These are phyloP conservation scores for Zeuzera pyrina DNA, from an alignment of 2,888 invertebrate genomes.

Conservation along the genomic window DNA sequence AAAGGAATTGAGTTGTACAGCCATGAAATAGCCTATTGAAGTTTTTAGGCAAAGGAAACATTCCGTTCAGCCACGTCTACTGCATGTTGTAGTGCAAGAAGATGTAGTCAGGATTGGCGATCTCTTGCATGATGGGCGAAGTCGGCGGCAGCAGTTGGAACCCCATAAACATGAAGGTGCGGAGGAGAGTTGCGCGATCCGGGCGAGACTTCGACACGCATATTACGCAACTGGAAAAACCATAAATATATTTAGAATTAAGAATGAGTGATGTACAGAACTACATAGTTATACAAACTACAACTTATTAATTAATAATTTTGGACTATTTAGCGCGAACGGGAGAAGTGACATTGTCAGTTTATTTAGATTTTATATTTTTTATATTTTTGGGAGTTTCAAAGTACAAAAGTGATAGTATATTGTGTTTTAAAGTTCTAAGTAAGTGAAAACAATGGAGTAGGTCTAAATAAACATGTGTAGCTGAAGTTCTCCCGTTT, in stretches of 20 bases:
- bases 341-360: too few relatives aligned
- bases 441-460: not conserved
- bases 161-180: conserved; percentile 98
- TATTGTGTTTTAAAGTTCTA: not conserved
- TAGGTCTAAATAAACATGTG: too few relatives aligned
- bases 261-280: not conserved
- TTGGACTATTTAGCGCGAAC: not conserved
- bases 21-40: too few relatives aligned
- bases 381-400: too few relatives aligned
- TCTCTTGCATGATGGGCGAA: conserved; percentile 69
- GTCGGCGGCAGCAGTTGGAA: conserved; percentile 90
- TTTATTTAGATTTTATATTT: too few relatives aligned
- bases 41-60: too few relatives aligned
- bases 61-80: conserved; percentile 23
- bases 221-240: conserved; percentile 61
- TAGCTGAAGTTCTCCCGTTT: too few relatives aligned
- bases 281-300: not conserved
- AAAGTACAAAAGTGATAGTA: too few relatives aligned
- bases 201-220: conserved; percentile 87
- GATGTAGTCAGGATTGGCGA: conserved; percentile 73
- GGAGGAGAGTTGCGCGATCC: conserved; percentile 89
- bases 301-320: not conserved
- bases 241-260: not conserved
- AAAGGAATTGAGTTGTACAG: too few relatives aligned
- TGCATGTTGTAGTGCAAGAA: conserved; percentile 66